A percentile compares a stretch with the other conserved stretches of the same genome.
Conservation (phyloP, 1,140 invertebrate species). For the Drosophila kurseongensis region DNA sequence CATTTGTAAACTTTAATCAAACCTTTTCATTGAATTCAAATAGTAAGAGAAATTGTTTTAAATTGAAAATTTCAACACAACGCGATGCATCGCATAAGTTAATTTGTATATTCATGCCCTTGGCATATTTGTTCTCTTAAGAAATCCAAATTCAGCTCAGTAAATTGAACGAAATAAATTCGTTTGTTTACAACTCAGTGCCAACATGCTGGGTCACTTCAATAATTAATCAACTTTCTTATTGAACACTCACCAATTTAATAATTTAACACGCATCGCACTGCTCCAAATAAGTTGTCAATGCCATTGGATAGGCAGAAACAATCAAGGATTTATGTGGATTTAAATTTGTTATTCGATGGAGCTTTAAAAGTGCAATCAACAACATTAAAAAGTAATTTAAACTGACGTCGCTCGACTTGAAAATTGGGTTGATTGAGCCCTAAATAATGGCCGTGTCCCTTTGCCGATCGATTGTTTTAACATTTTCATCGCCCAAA, state of each 20-base stretch:
- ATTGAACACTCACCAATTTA: constrained; percentile 21
- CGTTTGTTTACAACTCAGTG: constrained; percentile 5
- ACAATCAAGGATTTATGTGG: constrained; percentile 27
- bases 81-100: neutral
- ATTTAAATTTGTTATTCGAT: constrained; percentile 2
- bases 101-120: constrained; percentile 3
- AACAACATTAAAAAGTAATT: constrained; percentile 22
- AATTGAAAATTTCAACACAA: neutral
- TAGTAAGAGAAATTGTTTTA: neutral
- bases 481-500: constrained; percentile 31
- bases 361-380: constrained; percentile 17
- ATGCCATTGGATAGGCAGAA: constrained; percentile 12
- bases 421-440: constrained; percentile 37
- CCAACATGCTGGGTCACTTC: constrained; percentile 2
- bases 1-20: neutral
- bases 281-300: constrained; percentile 30
- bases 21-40: no score
- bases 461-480: constrained; percentile 27
- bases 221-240: constrained; percentile 39
- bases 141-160: neutral
- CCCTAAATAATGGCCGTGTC: constrained; percentile 6
- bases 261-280: constrained; percentile 31
- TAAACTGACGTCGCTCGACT: constrained; percentile 1
- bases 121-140: neutral
- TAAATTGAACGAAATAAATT: neutral